phyloP scores from a whole-genome alignment of 2,113 vertebrate genomes.

The Meleagris gallopavo region DNA sequence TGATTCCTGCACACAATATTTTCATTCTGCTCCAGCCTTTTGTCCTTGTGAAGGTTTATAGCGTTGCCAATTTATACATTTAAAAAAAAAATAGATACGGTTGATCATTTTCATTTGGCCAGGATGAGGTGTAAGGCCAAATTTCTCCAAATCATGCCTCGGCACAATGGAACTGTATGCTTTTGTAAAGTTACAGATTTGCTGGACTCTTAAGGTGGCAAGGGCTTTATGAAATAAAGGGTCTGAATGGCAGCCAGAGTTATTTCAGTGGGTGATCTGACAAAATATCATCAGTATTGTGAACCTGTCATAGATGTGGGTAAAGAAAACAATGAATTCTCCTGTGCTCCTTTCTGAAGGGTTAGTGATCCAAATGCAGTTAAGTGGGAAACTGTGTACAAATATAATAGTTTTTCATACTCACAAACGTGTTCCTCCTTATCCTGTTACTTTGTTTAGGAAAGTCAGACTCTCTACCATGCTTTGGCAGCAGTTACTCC shows the following conservation, averaged over 20 bases:
- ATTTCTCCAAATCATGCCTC: neutral
- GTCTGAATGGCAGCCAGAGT: neutral
- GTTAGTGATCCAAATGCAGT: neutral
- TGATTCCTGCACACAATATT: neutral
- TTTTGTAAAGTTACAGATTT: neutral
- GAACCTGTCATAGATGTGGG: neutral
- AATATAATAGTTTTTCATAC: neutral
- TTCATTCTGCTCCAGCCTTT: neutral
- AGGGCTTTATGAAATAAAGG: conserved; percentile 3
- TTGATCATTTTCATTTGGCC: neutral
- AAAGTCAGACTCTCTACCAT: neutral
- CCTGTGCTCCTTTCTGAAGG: neutral
- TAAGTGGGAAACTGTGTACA: neutral
- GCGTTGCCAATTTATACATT: neutral
- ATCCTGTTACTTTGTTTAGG: neutral
- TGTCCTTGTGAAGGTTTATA: neutral
- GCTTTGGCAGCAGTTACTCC: neutral
- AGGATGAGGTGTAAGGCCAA: neutral
- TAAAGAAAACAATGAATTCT: neutral
- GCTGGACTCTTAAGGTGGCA: neutral
- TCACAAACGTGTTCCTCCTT: neutral
- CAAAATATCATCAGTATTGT: neutral
- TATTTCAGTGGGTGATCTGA: conserved; percentile 7
- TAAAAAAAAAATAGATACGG: neutral
- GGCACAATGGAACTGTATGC: neutral